A percentile compares a stretch with the other conserved stretches of the same genome.
phyloP scores from a whole-genome alignment of 2,888 invertebrate genomes.

The Vandiemenella viatica region DNA sequence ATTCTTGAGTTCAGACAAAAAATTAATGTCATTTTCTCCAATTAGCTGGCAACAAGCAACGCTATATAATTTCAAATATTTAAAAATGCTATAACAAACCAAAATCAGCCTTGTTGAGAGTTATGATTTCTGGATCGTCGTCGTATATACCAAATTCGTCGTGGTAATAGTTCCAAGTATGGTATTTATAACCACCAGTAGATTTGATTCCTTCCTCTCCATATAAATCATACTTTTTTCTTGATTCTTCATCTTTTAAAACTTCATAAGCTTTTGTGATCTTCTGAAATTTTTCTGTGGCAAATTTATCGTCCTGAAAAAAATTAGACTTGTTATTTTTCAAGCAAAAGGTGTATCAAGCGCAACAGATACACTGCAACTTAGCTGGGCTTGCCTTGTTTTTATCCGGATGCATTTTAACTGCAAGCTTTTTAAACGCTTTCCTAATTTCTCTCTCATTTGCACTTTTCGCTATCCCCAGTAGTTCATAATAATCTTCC shows the following conservation, averaged over 20 bases:
- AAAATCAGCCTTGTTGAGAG: constrained; percentile 57
- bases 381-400: constrained; percentile 34
- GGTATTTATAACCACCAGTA: constrained; percentile 48
- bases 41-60: too few species aligned
- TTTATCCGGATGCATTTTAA: constrained; percentile 63
- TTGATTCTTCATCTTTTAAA: constrained; percentile 62
- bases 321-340: background rate
- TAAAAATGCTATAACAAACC: constrained; percentile 38
- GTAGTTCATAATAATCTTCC: constrained; percentile 49
- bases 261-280: constrained; percentile 76
- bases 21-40: too few species aligned
- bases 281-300: constrained; percentile 61
- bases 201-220: constrained; percentile 54
- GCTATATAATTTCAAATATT: too few species aligned
- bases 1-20: too few species aligned
- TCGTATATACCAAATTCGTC: constrained; percentile 75
- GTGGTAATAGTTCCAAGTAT: constrained; percentile 66
- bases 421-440: constrained; percentile 63
- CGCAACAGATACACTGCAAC: background rate
- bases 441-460: constrained; percentile 53
- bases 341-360: background rate
- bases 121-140: constrained; percentile 66
- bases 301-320: constrained; percentile 51
- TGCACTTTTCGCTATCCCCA: constrained; percentile 50
- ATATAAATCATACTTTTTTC: constrained; percentile 62